Evolutionary conservation across 2,113 vertebrate species (phyloP), one percentile per base, ranked within the genome.

Genomic region (Misgurnus anguillicaudatus): DNA sequence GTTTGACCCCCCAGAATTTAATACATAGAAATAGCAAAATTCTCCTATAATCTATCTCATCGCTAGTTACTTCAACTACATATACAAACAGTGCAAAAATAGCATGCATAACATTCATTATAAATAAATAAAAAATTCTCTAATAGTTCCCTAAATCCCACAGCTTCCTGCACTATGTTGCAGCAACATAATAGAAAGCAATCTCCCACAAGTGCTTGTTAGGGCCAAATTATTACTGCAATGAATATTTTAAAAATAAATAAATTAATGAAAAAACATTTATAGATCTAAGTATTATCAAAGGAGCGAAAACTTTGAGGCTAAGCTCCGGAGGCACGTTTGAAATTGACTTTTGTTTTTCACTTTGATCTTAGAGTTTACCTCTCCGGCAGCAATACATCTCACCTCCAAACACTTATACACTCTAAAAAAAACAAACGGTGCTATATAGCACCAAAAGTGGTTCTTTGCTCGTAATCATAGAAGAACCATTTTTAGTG

Each of bases 181-280:
- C 42, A 31, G 83, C 78, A 75, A 90, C 91, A 90, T 87, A 88
- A 90, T 91, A 92, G 87, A 86, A 92, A 89, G 88, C 89, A 83
- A 86, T 87, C 93, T 97, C 96, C 95, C 94, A 93, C 89, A 96
- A 95, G 95, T 95, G 94, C 95, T 98, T 94, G 94, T 96, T 95
- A 97, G 87, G 91, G 92, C 88, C 93, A 93, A 93, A 93, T 94
- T 93, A 94, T 93, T 89, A 91, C 86, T 88, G 88, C 92, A 91
- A 93, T 93, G 93, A 93, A 90, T 93, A 94, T 93, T 93, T 91
- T 88, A 87, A 87, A 90, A 90, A 92, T 90, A 94, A 91, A 92
- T 89, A 91, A 93, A 90, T 74, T 86, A 83, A 85, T 71, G 63
- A 82, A 86, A 82, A 87, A 92, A 91, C 92, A 92, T 90, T 94